Percentiles rank a stretch among this genome's conserved stretches.
phyloP scores from a whole-genome alignment of 2,888 invertebrate genomes.

The Mystacides longicornis region DNA sequence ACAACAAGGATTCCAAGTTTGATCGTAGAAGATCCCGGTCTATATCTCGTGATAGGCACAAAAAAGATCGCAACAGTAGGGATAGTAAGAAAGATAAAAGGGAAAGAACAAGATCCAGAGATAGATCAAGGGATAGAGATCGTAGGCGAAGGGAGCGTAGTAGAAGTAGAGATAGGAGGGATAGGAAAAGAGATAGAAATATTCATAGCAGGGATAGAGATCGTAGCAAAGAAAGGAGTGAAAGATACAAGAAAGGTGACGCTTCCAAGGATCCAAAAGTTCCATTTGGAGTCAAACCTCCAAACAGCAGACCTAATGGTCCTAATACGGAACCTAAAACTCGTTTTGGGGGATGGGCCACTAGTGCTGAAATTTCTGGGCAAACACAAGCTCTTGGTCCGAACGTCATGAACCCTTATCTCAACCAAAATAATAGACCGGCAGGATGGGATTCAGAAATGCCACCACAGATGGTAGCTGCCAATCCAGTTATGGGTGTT shows the following conservation, averaged over 20 bases:
- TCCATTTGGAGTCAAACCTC: background rate
- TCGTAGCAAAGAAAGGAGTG: slow-evolving; percentile 47
- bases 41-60: slow-evolving; percentile 30
- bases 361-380: background rate
- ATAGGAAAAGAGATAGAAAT: slow-evolving; percentile 44
- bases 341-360: slow-evolving; percentile 7
- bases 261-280: slow-evolving; percentile 3
- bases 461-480: background rate
- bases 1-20: slow-evolving; percentile 6
- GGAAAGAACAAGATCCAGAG: slow-evolving; percentile 44
- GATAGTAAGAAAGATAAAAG: slow-evolving; percentile 35
- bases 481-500: background rate
- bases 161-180: slow-evolving; percentile 41
- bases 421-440: slow-evolving; percentile 13
- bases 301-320: background rate
- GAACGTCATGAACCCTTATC: background rate
- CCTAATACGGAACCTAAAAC: slow-evolving; percentile 6
- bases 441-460: slow-evolving; percentile 9
- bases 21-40: slow-evolving; percentile 26
- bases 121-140: slow-evolving; percentile 46
- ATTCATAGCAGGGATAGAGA: slow-evolving; percentile 47
- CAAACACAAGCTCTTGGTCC: slow-evolving; percentile 5
- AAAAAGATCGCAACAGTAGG: slow-evolving; percentile 42
- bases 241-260: slow-evolving; percentile 35
- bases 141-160: slow-evolving; percentile 54